A percentile compares a stretch with the other conserved stretches of the same genome.
Conservation (phyloP, 2,113 vertebrate species). For the Theropithecus gelada region DNA sequence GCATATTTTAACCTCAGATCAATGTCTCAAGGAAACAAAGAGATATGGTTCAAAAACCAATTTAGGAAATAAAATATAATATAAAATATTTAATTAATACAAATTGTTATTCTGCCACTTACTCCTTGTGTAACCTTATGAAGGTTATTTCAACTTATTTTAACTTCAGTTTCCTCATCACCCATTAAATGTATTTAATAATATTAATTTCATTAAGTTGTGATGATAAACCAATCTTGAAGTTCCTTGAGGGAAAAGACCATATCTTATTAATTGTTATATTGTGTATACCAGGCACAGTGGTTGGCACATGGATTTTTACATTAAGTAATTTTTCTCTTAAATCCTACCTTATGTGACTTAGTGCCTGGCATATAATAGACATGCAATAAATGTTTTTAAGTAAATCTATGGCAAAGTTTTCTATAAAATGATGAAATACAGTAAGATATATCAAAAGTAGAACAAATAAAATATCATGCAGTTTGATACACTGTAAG, state of each 20-base stretch:
- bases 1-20: not conserved
- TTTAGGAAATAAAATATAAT: not conserved
- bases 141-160: constrained; percentile 6
- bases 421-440: not conserved
- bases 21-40: not conserved
- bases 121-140: not conserved
- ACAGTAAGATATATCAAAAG: not conserved
- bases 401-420: not conserved
- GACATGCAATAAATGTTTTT: not conserved
- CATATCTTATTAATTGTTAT: not conserved
- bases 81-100: not conserved
- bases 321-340: not conserved
- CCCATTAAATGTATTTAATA: constrained; percentile 21
- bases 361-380: not conserved
- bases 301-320: not conserved
- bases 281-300: not conserved
- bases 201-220: constrained; percentile 16
- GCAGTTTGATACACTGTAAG: not conserved
- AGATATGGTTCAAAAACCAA: not conserved
- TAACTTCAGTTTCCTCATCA: not conserved
- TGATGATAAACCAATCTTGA: not conserved
- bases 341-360: not conserved
- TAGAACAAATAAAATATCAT: not conserved
- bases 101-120: not conserved
- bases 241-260: not conserved